These are phyloP conservation scores for Pseudocheirus occidentalis DNA, from an alignment of 2,797 vertebrate species.

Conservation along the genomic window DNA sequence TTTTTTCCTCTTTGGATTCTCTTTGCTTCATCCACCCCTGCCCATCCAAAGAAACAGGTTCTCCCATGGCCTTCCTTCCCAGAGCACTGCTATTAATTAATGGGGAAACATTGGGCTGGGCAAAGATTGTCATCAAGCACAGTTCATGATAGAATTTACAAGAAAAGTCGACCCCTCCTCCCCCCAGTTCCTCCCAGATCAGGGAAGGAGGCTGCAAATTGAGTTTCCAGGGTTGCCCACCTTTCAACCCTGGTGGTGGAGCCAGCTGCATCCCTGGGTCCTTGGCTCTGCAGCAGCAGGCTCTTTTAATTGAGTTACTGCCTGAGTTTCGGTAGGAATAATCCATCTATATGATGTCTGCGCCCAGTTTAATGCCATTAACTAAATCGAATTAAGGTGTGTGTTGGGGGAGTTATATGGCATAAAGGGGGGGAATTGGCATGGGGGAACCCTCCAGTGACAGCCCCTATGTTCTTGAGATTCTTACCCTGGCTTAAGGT, in stretches of 20 bases:
- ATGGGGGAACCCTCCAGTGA: conserved; percentile 1
- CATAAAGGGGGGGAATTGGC: background rate
- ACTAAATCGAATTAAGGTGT: conserved; percentile 77
- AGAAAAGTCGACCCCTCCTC: conserved; percentile 64
- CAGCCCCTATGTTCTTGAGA: conserved; percentile 12
- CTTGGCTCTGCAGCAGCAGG: conserved; percentile 71
- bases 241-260: conserved; percentile 68
- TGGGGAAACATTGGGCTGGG: conserved; percentile 57
- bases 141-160: conserved; percentile 73
- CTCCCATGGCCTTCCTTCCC: conserved; percentile 29
- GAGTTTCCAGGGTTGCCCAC: conserved; percentile 72
- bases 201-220: conserved; percentile 69
- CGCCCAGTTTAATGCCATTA: conserved; percentile 76
- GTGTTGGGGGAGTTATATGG: conserved; percentile 26
- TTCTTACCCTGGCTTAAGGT: conserved; percentile 30
- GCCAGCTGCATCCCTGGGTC: conserved; percentile 61
- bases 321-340: conserved; percentile 69
- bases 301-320: conserved; percentile 77
- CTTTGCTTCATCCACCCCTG: background rate
- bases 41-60: conserved; percentile 60
- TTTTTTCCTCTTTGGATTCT: background rate
- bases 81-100: conserved; percentile 66
- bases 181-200: conserved; percentile 68
- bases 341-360: conserved; percentile 79
- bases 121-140: conserved; percentile 71